Conservation (phyloP, 2,888 invertebrate genomes). For the Drosophila suboccidentalis region DNA sequence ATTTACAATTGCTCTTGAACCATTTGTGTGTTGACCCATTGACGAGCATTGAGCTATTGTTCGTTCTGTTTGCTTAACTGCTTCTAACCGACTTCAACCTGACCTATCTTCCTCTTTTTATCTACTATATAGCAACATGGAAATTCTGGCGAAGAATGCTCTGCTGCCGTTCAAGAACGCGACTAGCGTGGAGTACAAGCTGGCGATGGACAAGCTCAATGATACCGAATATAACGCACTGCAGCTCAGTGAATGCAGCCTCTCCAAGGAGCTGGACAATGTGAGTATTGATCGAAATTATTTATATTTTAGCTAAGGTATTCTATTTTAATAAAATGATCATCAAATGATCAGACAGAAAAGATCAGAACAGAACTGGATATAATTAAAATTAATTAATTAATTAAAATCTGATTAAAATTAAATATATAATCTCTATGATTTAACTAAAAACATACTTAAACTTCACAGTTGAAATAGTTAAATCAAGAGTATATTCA, state of each 20-base stretch:
- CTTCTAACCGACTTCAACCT: constrained; percentile 41
- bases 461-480: too few species aligned
- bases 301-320: neutral
- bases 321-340: neutral
- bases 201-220: constrained; percentile 84
- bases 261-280: constrained; percentile 91
- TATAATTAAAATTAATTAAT: too few species aligned
- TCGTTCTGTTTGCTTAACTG: neutral
- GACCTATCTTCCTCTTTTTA: neutral
- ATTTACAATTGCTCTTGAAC: constrained; percentile 74
- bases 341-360: neutral
- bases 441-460: too few species aligned
- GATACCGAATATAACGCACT: constrained; percentile 78
- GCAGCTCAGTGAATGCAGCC: constrained; percentile 89
- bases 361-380: too few species aligned
- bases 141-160: constrained; percentile 83
- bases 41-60: constrained; percentile 26
- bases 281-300: constrained; percentile 85
- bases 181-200: constrained; percentile 87
- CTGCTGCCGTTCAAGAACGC: constrained; percentile 85
- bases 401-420: too few species aligned
- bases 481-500: too few species aligned
- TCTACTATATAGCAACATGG: constrained; percentile 86
- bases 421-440: too few species aligned
- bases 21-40: constrained; percentile 44